A percentile compares a stretch with the other conserved stretches of the same genome.
These are phyloP conservation scores for Anaspis maculata DNA, from an alignment of 2,888 invertebrate genomes.

Conservation along the genomic window DNA sequence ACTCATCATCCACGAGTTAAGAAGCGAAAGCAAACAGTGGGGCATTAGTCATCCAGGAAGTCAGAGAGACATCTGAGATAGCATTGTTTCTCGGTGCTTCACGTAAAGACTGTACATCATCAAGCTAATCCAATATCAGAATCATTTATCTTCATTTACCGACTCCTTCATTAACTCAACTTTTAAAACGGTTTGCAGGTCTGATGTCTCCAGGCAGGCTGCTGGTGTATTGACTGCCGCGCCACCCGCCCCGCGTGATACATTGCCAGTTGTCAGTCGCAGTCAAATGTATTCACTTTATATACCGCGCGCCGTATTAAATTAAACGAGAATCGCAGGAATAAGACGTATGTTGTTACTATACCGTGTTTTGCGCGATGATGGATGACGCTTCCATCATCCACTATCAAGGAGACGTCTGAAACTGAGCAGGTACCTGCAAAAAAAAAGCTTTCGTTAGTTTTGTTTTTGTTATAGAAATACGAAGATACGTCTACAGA, in stretches of 20 bases:
- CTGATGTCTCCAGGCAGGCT: conserved; percentile 28
- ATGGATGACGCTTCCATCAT: conserved; percentile 26
- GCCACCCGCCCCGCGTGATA: conserved; percentile 25
- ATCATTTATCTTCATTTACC: conserved; percentile 46
- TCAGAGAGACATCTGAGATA: conserved; percentile 15
- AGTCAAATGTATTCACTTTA: conserved; percentile 39
- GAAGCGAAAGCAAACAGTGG: neutral
- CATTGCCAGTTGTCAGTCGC: conserved; percentile 38
- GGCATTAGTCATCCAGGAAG: neutral
- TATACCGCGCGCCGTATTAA: conserved; percentile 29
- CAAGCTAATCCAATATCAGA: conserved; percentile 44
- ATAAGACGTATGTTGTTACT: conserved; percentile 35
- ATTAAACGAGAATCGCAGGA: conserved; percentile 35
- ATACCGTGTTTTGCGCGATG: conserved; percentile 30
- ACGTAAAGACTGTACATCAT: conserved; percentile 36
- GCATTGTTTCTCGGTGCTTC: conserved; percentile 29
- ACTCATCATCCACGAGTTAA: too few relatives aligned
- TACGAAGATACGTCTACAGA: too few relatives aligned
- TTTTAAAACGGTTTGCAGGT: conserved; percentile 41
- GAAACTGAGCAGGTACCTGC: too few relatives aligned
- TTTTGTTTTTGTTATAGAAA: too few relatives aligned
- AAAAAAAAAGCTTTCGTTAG: too few relatives aligned
- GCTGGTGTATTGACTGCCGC: too few relatives aligned
- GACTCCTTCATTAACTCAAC: conserved; percentile 43
- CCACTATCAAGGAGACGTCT: too few relatives aligned